Evolutionary conservation across 2,797 vertebrate species (phyloP), one percentile per base, ranked within the genome.

Genomic region (Cichlasoma orientale): DNA sequence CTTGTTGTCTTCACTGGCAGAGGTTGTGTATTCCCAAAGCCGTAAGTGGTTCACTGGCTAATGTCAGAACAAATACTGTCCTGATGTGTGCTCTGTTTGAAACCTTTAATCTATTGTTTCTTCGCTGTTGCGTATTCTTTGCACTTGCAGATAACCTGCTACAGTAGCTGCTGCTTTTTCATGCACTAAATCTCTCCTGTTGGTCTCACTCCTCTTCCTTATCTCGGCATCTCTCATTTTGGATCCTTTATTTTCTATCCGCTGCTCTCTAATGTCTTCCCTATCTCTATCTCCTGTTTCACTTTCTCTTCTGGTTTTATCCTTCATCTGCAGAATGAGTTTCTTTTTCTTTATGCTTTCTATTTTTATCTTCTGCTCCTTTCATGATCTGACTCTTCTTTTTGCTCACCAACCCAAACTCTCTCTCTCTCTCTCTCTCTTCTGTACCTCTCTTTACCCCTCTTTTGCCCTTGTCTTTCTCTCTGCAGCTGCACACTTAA

Each of bases 401-500:
- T 80, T 69, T 38, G 13, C 78, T 78, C 73, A 68, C 59, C 44
- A 61, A 47, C 72, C 6, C 50, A 80, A 86, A 85, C 52, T 47
- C 72, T 27, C 78, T 75, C 68, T 82, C 70, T 47, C 57, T 75
- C 75, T 83, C n/a, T n/a, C n/a, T n/a, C 72, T 55, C 50, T 58
- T 57, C 47, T 75, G 84, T 86, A 18, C 31, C 74, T 80, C 0
- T 0, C 83, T 78, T 68, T 53, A 18, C n/a, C 68, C 41, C 85
- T 91, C 75, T 84, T 69, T 88, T 47, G 16, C 86, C 80, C 86
- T 89, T 85, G 90, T 92, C 86, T 92, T 87, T 93, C 88, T 93
- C 86, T 86, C 77, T 92, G 93, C 94, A 95, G 94, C 92, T 95
- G 94, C 94, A 95, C 93, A 94, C 94, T 95, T 95, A 93, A 93